Evolutionary conservation across 2,888 invertebrate genomes (phyloP), one percentile per base, ranked within the genome.

Genomic region (Hyalella azteca): DNA sequence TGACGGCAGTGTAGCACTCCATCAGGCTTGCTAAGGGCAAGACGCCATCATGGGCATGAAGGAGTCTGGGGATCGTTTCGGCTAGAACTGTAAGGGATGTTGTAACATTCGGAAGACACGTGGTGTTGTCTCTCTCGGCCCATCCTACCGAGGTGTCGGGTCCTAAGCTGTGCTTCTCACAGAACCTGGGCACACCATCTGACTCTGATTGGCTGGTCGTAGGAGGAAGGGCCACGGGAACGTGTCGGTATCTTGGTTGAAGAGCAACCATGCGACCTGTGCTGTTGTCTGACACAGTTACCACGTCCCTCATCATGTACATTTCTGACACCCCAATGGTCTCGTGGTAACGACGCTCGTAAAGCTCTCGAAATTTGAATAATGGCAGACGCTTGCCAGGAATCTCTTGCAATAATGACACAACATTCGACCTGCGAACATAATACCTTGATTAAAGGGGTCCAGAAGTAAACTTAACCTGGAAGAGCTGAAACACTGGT

Each of bases 351-450:
- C 95, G 91, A 85, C 93, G 92, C 85, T 95, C 94, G 87, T 93
- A 93, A 81, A 95, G 90, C 87, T 95, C 94, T 76, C 95, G 91
- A 85, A 96, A 92, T 86, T 94, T 92, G 86, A 95, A 92, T 0
- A 96, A 89, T 0, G 95, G 95, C 85, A 96, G 89, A 79, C 91
- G 90, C 86, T 92, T 91, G 2, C 92, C 91, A 36, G 93, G 93
- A 54, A 94, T 93, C 87, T 95, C 94, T 83, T 91, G 90, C 26
- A 95, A 89, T 50, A 95, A 89, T 81, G 92, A 91, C 0, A 93
- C 90, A 1, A 94, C 92, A 86, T 94, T 92, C 0, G 92, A 91
- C 83, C 92, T 89, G 89, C 7, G 92, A 82, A 66, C 45, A n/a
- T n/a, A n/a, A n/a, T n/a, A n/a, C n/a, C n/a, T n/a, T n/a, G n/a